A percentile compares a stretch with the other conserved stretches of the same genome.
phyloP scores from a whole-genome alignment of 2,113 vertebrate genomes.

The Piaya cayana region DNA sequence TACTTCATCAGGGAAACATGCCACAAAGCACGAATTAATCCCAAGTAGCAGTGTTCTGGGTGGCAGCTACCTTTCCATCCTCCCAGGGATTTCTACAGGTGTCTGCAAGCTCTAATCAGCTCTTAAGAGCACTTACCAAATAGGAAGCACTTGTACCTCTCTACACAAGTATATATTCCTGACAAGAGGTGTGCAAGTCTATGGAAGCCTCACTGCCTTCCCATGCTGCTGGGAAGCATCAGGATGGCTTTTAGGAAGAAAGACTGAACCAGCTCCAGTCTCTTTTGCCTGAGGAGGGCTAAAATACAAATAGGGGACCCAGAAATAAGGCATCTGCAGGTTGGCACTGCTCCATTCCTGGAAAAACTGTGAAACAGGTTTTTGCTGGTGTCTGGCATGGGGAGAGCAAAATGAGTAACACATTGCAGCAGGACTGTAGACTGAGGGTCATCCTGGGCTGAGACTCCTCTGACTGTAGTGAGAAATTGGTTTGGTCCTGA shows the following conservation, averaged over 20 bases:
- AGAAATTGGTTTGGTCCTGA: not conserved
- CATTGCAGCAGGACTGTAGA: not conserved
- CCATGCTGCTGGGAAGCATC: not conserved
- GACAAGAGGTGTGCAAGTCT: not conserved
- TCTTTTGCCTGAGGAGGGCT: not conserved
- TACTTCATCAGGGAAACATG: not conserved
- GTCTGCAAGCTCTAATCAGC: constrained; percentile 6
- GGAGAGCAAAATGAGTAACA: fast-evolving
- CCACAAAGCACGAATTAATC: not conserved
- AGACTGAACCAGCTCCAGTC: not conserved
- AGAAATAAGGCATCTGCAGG: not conserved
- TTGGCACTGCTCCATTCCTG: not conserved
- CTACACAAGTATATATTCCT: not conserved
- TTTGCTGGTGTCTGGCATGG: not conserved
- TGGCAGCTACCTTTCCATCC: not conserved
- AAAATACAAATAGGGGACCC: not conserved
- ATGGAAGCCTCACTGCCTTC: not conserved
- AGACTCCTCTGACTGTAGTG: not conserved
- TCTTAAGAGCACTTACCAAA: not conserved
- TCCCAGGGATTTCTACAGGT: not conserved
- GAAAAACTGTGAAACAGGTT: not conserved
- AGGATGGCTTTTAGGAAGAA: not conserved
- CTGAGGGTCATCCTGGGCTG: not conserved
- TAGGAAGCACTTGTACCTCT: constrained; percentile 20
- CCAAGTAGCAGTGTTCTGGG: not conserved